Conservation (phyloP, 2,797 vertebrate genomes). For the Myotis planiceps region DNA sequence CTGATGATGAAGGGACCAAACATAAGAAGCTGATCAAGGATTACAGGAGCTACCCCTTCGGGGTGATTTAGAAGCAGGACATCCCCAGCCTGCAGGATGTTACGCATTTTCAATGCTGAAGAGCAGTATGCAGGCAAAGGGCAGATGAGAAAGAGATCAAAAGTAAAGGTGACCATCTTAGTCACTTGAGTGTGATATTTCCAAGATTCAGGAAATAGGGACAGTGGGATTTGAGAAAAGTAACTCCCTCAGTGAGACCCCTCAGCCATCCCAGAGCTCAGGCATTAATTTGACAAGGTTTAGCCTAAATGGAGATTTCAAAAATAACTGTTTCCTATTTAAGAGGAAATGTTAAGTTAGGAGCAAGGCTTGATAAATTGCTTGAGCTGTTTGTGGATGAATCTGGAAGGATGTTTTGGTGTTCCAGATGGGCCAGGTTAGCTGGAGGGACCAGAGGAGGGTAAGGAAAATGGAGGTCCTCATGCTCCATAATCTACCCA, state of each 20-base stretch:
- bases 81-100: neutral
- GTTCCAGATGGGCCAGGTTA: neutral
- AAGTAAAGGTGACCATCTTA: neutral
- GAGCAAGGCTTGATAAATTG: neutral
- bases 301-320: neutral
- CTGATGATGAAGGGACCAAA: neutral
- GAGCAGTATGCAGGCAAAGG: neutral
- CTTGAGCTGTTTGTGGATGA: neutral
- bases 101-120: neutral
- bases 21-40: neutral
- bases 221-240: neutral
- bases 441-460: neutral
- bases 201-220: neutral
- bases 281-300: neutral
- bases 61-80: neutral
- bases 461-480: neutral
- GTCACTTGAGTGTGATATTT: neutral
- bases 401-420: neutral
- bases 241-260: neutral
- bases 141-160: neutral
- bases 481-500: neutral
- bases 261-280: neutral
- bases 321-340: neutral
- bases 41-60: neutral
- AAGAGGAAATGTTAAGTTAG: slow-evolving; percentile 4